phyloP scores from a whole-genome alignment of 2,888 invertebrate species.

The Caenorhabditis zanzibari region DNA sequence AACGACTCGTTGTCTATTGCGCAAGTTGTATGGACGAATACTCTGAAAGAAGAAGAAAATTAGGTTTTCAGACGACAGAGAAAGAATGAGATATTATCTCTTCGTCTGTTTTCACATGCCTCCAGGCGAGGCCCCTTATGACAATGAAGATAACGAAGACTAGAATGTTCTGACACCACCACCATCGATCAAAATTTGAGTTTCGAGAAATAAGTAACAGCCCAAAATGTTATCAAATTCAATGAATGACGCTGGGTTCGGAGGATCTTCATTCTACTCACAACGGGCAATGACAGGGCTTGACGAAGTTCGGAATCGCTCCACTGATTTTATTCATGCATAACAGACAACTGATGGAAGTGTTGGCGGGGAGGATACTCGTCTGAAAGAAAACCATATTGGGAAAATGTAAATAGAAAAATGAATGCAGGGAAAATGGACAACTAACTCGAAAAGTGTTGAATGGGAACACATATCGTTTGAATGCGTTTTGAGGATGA shows the following conservation, averaged over 20 bases:
- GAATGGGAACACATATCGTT: conserved; percentile 16
- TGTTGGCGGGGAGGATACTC: conserved; percentile 42
- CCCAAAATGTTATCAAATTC: no score
- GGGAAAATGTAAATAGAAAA: background rate
- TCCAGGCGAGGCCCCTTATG: background rate
- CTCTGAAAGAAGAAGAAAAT: conserved; percentile 23
- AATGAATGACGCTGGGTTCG: background rate
- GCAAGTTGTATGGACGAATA: conserved; percentile 54
- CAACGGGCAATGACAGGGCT: conserved; percentile 54
- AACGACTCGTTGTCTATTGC: conserved; percentile 58
- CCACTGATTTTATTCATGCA: conserved; percentile 50
- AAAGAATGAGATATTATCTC: conserved; percentile 18
- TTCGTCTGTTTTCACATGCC: background rate
- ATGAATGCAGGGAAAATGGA: background rate
- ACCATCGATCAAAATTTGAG: background rate
- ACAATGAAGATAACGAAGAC: no score
- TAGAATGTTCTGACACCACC: background rate
- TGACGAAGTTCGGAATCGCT: conserved; percentile 42
- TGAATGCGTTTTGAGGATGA: conserved; percentile 43
- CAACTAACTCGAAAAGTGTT: conserved; percentile 9
- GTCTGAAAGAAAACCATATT: conserved; percentile 26
- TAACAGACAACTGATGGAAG: conserved; percentile 40
- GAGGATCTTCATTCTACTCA: conserved; percentile 25
- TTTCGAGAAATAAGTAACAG: background rate
- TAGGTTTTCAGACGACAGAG: background rate